Evolutionary conservation across 2,797 vertebrate genomes (phyloP), one percentile per base, ranked within the genome.

Genomic region (Sphaeramia orbicularis): DNA sequence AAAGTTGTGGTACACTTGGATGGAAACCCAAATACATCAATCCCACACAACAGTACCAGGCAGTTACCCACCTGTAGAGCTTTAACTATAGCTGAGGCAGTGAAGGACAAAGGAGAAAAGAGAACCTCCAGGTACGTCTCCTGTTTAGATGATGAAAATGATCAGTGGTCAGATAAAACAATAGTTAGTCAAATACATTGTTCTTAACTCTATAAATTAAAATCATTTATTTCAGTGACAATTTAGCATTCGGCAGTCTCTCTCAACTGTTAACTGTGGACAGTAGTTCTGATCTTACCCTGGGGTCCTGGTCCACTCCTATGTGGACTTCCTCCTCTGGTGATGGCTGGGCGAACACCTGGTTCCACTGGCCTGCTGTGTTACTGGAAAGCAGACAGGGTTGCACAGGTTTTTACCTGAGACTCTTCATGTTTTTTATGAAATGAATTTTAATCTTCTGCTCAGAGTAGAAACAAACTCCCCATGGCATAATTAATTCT

Each of bases 331-430:
- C 96, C 52, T 98, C 97, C 9, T 96, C 95, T 15, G 97, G 96
- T n/a, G 95, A 84, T 0, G 95, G 95, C 83, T 98, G 96, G 73
- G 96, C 93, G 74, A 98, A 98, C 54, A 99, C 97, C 63, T 97
- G 96, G 91, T 96, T 99, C 97, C 97, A 99, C 86, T 96, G 96
- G 8, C 95, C 96, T 0, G 95, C 95, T 0, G 93, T 68, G 52
- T 96, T 97, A 78, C 97, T 98, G 27, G 53, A 65, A 8, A 74
- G 24, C 24, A 27, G 6, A 27, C 19, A 21, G 19, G 6, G 24
- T 27, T 27, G 6, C 5, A 27, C 24, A 27, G 24, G 24, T 27
- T 27, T 27, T 27, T 6, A 27, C 24, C 27, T 5, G 4, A 27
- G 24, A 6, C 24, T 27, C 24, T 27, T 27, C 4, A 27, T 27